Percentiles rank a stretch among this genome's conserved stretches.
Conservation (phyloP, 2,113 vertebrate species). For the Cercopithecus mona region DNA sequence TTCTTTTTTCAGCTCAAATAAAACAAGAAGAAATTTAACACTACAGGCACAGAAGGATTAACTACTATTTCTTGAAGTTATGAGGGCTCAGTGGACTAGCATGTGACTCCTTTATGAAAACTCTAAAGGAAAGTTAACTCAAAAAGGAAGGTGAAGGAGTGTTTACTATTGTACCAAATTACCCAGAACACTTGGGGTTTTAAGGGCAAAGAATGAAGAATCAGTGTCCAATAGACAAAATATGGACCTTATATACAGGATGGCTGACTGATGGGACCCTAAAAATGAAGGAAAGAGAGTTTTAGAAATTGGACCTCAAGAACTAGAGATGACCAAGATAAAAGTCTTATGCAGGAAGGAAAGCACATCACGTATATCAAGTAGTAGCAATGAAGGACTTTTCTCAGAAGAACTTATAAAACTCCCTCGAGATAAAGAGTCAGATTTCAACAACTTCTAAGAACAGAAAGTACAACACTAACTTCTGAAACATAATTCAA, state of each 20-base stretch:
- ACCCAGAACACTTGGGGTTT: not conserved
- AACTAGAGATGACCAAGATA: not conserved
- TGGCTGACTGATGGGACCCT: not conserved
- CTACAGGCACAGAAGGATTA: not conserved
- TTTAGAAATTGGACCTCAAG: not conserved
- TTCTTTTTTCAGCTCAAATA: not conserved
- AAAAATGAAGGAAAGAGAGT: not conserved
- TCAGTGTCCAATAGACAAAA: not conserved
- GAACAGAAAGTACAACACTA: not conserved
- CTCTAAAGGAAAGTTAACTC: not conserved
- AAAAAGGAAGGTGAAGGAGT: not conserved
- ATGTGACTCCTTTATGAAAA: not conserved
- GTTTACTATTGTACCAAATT: not conserved
- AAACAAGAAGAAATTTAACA: not conserved
- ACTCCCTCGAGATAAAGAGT: not conserved
- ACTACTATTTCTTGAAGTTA: not conserved
- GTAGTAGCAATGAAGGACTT: not conserved
- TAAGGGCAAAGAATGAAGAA: not conserved
- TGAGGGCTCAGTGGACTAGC: not conserved
- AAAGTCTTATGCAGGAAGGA: not conserved
- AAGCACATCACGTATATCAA: not conserved
- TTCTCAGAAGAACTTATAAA: not conserved
- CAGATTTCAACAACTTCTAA: not conserved
- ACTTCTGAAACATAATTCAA: not conserved
- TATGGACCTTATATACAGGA: not conserved